A percentile compares a stretch with the other conserved stretches of the same genome.
Evolutionary conservation across 2,113 vertebrate species (phyloP).

Genomic region (Crotalus horridus): DNA sequence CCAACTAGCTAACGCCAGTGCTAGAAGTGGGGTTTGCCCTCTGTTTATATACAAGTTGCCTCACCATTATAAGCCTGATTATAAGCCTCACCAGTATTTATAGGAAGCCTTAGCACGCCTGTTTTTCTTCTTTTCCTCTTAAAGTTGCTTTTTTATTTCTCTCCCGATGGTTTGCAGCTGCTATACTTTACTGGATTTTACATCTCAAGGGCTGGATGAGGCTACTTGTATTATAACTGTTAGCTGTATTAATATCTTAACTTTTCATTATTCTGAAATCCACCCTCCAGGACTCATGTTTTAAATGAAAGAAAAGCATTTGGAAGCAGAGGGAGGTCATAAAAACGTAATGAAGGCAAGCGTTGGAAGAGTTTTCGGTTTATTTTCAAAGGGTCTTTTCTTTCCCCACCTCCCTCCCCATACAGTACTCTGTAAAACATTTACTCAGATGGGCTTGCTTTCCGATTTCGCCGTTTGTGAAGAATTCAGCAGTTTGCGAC

Average conservation of each 20-base stretch:
- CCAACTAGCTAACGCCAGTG: background rate
- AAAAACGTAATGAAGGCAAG: background rate
- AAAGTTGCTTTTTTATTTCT: background rate
- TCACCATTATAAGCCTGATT: background rate
- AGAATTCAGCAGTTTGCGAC: conserved; percentile 90
- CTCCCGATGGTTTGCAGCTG: background rate
- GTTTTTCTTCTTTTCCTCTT: background rate
- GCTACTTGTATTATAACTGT: background rate
- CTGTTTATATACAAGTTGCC: background rate
- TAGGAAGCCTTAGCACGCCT: background rate
- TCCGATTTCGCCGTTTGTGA: conserved; percentile 90
- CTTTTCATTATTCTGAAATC: background rate
- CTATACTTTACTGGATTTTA: background rate
- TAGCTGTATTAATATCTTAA: background rate
- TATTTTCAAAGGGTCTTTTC: conserved; percentile 4
- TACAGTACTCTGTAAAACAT: conserved; percentile 86
- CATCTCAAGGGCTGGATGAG: background rate
- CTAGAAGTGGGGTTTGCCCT: background rate
- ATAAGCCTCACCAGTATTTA: background rate
- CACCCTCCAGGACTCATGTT: background rate
- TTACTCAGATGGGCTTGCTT: conserved; percentile 86
- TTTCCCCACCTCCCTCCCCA: background rate
- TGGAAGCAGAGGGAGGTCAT: background rate
- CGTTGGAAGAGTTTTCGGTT: background rate
- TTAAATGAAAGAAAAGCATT: background rate